Conservation (phyloP, 2,113 vertebrate genomes). For the Climacteris rufus region DNA sequence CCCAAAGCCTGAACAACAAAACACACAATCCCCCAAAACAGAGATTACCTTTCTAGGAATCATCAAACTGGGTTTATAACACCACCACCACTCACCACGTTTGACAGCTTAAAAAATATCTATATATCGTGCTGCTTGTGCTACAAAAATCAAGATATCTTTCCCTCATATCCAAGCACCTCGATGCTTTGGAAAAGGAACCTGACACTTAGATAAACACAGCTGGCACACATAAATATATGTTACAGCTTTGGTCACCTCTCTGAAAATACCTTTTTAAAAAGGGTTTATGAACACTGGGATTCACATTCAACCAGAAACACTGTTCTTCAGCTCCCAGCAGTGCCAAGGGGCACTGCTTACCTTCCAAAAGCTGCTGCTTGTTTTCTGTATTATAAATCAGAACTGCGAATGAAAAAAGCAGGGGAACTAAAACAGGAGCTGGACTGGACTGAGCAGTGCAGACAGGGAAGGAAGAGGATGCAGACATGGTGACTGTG, state of each 20-base stretch:
- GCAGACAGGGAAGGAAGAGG: neutral
- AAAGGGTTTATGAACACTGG: neutral
- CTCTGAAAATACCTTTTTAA: neutral
- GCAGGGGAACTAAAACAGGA: neutral
- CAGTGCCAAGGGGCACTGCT: neutral
- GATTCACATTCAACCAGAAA: neutral
- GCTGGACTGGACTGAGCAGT: neutral
- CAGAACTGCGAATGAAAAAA: neutral
- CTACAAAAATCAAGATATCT: neutral
- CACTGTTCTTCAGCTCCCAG: neutral
- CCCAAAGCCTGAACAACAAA: neutral
- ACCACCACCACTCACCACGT: neutral
- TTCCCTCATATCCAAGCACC: neutral
- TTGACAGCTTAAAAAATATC: neutral
- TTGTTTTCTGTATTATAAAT: neutral
- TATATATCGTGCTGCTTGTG: neutral
- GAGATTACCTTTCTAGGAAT: neutral
- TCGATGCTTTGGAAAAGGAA: neutral
- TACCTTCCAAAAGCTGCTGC: neutral
- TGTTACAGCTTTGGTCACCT: neutral
- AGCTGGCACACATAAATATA: neutral
- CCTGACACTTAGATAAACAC: neutral
- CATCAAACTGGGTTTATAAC: neutral
- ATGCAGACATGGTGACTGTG: neutral
- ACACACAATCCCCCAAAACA: rapidly evolving